These are phyloP conservation scores for Achlya flavicornis DNA, from an alignment of 2,888 invertebrate genomes.

Conservation along the genomic window DNA sequence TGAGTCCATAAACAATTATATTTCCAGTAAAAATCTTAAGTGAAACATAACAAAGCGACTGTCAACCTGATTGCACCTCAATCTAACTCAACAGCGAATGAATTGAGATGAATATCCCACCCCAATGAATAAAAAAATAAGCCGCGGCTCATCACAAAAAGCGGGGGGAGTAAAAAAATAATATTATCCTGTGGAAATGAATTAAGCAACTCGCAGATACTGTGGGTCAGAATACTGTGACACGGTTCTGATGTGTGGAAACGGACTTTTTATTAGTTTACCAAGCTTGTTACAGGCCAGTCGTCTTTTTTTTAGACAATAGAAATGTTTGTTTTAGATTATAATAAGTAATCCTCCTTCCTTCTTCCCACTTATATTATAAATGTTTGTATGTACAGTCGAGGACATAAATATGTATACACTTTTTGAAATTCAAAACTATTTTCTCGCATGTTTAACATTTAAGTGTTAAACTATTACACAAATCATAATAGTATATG, in stretches of 20 bases:
- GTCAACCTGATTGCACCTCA: conserved; percentile 72
- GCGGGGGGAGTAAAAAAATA: conserved; percentile 81
- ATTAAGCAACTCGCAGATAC: conserved; percentile 81
- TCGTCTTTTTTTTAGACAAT: no score
- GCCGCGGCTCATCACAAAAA: conserved; percentile 75
- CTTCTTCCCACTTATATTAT: no score
- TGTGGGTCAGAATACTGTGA: conserved; percentile 53
- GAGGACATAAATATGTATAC: no score
- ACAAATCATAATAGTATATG: no score
- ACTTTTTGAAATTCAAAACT: no score
- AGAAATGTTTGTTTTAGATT: no score
- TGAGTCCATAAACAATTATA: conserved; percentile 23
- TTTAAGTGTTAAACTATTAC: no score
- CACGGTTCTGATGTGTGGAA: conserved; percentile 34
- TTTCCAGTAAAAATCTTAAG: conserved; percentile 17
- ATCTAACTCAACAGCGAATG: conserved; percentile 61
- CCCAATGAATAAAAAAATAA: conserved; percentile 83
- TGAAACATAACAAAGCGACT: conserved; percentile 37
- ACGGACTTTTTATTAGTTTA: conserved; percentile 16
- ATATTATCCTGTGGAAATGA: conserved; percentile 84
- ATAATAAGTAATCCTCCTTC: no score
- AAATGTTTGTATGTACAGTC: no score
- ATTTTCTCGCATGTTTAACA: no score
- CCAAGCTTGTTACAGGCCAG: no score
- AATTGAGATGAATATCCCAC: conserved; percentile 70